Evolutionary conservation across 2,113 vertebrate species (phyloP), one percentile per base, ranked within the genome.

Genomic region (Eidolon helvum): DNA sequence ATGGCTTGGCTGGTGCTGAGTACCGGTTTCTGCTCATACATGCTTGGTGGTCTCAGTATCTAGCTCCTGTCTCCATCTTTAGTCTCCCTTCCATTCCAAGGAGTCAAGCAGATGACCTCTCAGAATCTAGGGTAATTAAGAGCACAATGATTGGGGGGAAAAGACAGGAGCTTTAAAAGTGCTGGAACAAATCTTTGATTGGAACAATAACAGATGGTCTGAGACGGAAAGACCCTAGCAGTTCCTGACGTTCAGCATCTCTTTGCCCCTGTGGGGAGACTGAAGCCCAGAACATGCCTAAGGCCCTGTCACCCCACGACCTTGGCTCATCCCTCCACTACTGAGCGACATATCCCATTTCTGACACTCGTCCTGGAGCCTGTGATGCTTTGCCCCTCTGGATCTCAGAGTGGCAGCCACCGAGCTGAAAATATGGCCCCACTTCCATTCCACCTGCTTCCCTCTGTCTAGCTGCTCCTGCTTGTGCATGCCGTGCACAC

Each of bases 371-470:
- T 15, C 43, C 38, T 11, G 3, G 26, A 38, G 35, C 35, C 53
- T 35, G 50, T 4, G 0, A 24, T 0, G 40, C 48, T 35, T 1
- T 24, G 82, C 7, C 22, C n/a, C 53, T 26, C n/a, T 7, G 21
- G 38, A 10, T 69, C 43, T 78, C 50, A 71, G 40, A 74, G 78
- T 59, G 55, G 57, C 0, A 0, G 74, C 21, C 1, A 0, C 63
- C 12, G 0, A 55, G 65, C 65, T 33, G 35, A 33, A 79, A 2
- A 0, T 0, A 16, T 0, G 12, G 43, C 45, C 40, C 48, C 2
- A 1, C 14, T 26, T 40, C 85, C n/a, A 16, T 24, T 68, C 95
- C 1, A n/a, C 57, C 75, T 40, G 33, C 71, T 30, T 80, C 40
- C 40, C 53, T 40, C 43, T 1, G 1, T 61, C 90, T 40, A 24